Evolutionary conservation across 2,888 invertebrate species (phyloP).

Genomic region (Pegoplata infirma): DNA sequence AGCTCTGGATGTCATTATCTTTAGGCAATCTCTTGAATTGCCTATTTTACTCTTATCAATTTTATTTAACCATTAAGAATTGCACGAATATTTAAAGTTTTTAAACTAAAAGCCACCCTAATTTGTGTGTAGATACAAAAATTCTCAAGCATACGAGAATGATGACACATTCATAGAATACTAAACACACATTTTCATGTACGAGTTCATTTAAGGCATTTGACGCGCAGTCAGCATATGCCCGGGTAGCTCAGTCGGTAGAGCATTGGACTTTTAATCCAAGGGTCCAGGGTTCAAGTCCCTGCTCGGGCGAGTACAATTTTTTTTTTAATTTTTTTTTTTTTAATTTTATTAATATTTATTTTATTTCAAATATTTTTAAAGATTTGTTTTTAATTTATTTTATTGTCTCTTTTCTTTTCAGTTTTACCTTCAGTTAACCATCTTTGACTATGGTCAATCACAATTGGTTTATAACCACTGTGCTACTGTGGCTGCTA

Average conservation of each 20-base stretch:
- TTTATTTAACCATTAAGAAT: too few species aligned
- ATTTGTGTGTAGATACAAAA: too few species aligned
- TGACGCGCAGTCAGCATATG: constrained; percentile 49
- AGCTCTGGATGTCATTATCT: too few species aligned
- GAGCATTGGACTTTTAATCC: constrained; percentile 79
- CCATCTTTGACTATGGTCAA: constrained; percentile 51
- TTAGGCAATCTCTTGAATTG: too few species aligned
- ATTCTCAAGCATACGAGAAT: background rate
- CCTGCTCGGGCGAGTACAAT: constrained; percentile 76
- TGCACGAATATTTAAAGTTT: too few species aligned
- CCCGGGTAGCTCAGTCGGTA: constrained; percentile 79
- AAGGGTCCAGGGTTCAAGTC: constrained; percentile 79
- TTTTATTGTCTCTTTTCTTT: constrained; percentile 42
- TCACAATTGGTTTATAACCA: constrained; percentile 60
- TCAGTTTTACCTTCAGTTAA: constrained; percentile 40
- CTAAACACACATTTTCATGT: background rate
- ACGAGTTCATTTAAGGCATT: background rate
- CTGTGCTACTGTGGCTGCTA: constrained; percentile 59
- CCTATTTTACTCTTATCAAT: too few species aligned
- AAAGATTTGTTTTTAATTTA: too few species aligned
- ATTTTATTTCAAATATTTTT: too few species aligned
- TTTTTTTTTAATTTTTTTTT: constrained; percentile 58
- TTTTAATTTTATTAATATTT: constrained; percentile 19
- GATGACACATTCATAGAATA: background rate
- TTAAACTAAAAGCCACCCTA: too few species aligned